A percentile compares a stretch with the other conserved stretches of the same genome.
Evolutionary conservation across 2,888 invertebrate genomes (phyloP).

Genomic region (Eugnorisma glareosa): DNA sequence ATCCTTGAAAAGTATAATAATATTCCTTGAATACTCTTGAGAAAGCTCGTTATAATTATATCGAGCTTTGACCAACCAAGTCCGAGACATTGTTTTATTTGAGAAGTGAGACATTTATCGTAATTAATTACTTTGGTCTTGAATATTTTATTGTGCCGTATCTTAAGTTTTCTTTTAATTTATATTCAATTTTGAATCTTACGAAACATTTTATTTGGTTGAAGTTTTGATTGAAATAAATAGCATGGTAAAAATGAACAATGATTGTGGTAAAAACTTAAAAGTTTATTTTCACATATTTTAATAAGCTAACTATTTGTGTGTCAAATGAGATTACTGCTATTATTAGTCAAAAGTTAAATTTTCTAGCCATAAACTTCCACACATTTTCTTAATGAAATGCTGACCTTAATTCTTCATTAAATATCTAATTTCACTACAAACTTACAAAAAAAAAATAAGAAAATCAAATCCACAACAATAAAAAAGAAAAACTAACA

Average conservation of each 20-base stretch:
- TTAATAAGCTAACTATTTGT: not conserved
- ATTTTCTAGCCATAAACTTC: too few species aligned
- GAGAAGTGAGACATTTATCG: slow-evolving; percentile 8
- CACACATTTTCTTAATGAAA: not conserved
- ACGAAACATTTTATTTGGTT: slow-evolving; percentile 5
- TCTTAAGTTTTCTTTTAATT: not conserved
- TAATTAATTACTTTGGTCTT: slow-evolving; percentile 25
- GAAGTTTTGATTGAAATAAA: not conserved
- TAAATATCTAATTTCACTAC: not conserved
- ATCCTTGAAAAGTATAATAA: not conserved
- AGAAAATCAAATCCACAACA: not conserved
- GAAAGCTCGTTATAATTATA: slow-evolving; percentile 18
- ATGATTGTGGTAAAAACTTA: too few species aligned
- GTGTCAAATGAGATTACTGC: not conserved
- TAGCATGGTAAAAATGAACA: too few species aligned
- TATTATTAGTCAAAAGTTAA: not conserved
- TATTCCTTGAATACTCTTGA: not conserved
- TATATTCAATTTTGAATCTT: not conserved
- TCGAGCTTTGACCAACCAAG: slow-evolving; percentile 22
- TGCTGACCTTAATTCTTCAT: not conserved
- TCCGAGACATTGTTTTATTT: slow-evolving; percentile 20
- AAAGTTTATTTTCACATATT: not conserved
- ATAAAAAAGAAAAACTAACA: not conserved
- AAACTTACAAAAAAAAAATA: not conserved
- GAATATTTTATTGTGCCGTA: not conserved